phyloP scores from a whole-genome alignment of 1,140 invertebrate genomes.

The Ostrea edulis region DNA sequence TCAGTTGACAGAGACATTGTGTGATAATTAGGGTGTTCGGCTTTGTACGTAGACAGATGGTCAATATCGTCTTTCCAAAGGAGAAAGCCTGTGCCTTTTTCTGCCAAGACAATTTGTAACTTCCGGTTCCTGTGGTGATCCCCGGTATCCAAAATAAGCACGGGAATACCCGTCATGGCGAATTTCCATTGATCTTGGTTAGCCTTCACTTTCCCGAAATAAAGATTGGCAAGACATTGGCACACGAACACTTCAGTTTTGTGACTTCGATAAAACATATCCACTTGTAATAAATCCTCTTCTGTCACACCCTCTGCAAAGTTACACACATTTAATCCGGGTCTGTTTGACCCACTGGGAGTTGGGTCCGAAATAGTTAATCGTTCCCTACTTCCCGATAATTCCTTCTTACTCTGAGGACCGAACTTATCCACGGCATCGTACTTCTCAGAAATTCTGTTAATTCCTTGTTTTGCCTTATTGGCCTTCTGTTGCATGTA shows the following conservation, averaged over 20 bases:
- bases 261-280: slow-evolving; percentile 89
- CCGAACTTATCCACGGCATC: slow-evolving; percentile 64
- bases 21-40: slow-evolving; percentile 86
- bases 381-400: slow-evolving; percentile 8
- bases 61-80: slow-evolving; percentile 92
- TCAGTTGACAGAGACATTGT: slow-evolving; percentile 90
- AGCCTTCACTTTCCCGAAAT: slow-evolving; percentile 77
- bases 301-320: slow-evolving; percentile 82
- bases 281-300: slow-evolving; percentile 87
- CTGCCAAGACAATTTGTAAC: slow-evolving; percentile 89
- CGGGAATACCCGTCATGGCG: slow-evolving; percentile 89
- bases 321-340: slow-evolving; percentile 38
- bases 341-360: slow-evolving; percentile 14
- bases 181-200: slow-evolving; percentile 85
- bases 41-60: slow-evolving; percentile 82
- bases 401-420: slow-evolving; percentile 24
- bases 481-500: slow-evolving; percentile 25
- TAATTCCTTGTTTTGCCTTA: slow-evolving; percentile 61
- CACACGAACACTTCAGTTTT: slow-evolving; percentile 90
- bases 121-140: slow-evolving; percentile 85
- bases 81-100: slow-evolving; percentile 90
- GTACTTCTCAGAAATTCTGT: slow-evolving; percentile 68
- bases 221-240: slow-evolving; percentile 89
- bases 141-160: slow-evolving; percentile 88
- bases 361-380: slow-evolving; percentile 28